A percentile compares a stretch with the other conserved stretches of the same genome.
phyloP scores from a whole-genome alignment of 64 coral and sea anemone genomes.

The Acropora yongei region DNA sequence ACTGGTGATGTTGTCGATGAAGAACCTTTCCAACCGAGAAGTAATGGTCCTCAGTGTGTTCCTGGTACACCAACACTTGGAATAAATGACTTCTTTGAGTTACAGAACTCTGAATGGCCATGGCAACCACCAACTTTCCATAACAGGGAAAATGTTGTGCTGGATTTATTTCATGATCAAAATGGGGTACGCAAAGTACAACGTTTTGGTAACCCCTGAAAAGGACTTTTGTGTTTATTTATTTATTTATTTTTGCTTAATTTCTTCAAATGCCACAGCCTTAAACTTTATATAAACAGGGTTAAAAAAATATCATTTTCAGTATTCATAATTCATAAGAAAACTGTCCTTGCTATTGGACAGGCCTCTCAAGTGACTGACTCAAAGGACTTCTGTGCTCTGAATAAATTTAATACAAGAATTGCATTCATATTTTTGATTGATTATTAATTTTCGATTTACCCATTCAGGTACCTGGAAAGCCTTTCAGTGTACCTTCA shows the following conservation, averaged over 20 bases:
- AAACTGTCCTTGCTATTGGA: too few species aligned
- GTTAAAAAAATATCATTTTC: too few species aligned
- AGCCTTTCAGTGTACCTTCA: constrained; percentile 8
- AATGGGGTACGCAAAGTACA: background rate
- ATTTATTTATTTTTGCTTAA: too few species aligned
- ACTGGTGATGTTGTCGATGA: background rate
- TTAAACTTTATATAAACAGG: too few species aligned
- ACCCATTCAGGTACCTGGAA: background rate
- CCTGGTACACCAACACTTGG: constrained; percentile 5
- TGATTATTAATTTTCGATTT: background rate
- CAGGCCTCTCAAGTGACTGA: too few species aligned
- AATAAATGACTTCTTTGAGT: background rate
- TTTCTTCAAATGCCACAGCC: too few species aligned
- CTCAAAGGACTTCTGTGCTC: too few species aligned
- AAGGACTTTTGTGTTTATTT: too few species aligned
- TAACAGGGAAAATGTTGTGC: background rate
- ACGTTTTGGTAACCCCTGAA: too few species aligned
- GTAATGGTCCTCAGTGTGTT: constrained; percentile 33
- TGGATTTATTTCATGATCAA: background rate
- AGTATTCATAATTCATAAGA: too few species aligned
- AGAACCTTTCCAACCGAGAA: constrained; percentile 2
- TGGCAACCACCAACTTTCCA: background rate
- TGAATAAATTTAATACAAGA: too few species aligned
- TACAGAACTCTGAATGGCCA: background rate
- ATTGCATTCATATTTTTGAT: background rate